Conservation (phyloP, 2,797 vertebrate species). For the Lateolabrax maculatus region DNA sequence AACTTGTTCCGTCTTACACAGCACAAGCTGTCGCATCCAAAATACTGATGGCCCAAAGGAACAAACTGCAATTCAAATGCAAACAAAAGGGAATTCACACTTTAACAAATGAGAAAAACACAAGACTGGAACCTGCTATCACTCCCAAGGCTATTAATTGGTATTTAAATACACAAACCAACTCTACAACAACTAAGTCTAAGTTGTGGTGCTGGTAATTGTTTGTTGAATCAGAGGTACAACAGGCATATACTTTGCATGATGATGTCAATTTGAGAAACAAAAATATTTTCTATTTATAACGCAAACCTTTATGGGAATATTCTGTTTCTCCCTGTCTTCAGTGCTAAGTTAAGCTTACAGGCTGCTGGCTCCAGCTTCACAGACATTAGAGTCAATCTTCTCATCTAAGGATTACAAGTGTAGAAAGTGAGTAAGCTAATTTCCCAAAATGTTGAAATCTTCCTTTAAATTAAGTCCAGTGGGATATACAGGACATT, state of each 20-base stretch:
- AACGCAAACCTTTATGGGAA: not conserved
- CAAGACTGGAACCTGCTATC: conserved; percentile 4
- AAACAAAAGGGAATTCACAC: conserved; percentile 34
- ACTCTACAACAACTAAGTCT: not conserved
- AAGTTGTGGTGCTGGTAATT: not conserved
- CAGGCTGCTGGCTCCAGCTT: not conserved
- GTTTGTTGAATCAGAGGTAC: not conserved
- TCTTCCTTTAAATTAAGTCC: not conserved
- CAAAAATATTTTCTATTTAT: not conserved
- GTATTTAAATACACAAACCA: not conserved
- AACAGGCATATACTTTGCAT: not conserved
- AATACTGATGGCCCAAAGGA: conserved; percentile 63
- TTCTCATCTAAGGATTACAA: not conserved
- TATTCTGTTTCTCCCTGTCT: not conserved
- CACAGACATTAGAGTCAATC: not conserved
- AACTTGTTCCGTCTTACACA: conserved; percentile 74
- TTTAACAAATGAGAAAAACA: not conserved
- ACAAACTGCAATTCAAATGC: conserved; percentile 45
- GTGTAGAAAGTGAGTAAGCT: too few species aligned
- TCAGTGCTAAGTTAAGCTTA: not conserved
- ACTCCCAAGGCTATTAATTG: not conserved
- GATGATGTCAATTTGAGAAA: not conserved
- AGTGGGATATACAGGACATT: not conserved
- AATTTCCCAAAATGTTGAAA: not conserved
- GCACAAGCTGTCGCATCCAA: conserved; percentile 72